Conservation (phyloP, 2,113 vertebrate genomes). For the Polypterus bichir region DNA sequence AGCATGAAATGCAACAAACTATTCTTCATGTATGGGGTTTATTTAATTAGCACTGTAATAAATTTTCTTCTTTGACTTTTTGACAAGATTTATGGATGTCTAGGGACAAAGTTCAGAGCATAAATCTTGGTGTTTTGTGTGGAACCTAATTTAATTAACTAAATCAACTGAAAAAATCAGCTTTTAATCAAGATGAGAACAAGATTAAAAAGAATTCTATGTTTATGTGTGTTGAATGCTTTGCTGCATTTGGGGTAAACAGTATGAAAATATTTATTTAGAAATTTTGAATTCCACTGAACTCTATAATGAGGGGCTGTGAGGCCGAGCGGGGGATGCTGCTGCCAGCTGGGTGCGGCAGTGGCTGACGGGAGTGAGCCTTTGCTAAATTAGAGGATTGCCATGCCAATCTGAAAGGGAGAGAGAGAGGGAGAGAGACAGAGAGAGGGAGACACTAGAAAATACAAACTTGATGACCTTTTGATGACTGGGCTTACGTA, state of each 20-base stretch:
- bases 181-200: too few species aligned
- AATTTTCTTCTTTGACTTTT: too few species aligned
- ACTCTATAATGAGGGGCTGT: constrained; percentile 45
- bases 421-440: background rate
- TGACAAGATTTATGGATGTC: too few species aligned
- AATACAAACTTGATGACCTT: constrained; percentile 1
- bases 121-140: too few species aligned
- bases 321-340: constrained; percentile 29
- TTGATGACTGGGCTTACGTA: background rate
- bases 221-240: constrained; percentile 3
- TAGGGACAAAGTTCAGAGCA: too few species aligned
- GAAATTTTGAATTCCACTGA: constrained; percentile 36
- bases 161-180: too few species aligned
- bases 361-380: constrained; percentile 15
- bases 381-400: constrained; percentile 44
- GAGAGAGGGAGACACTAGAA: constrained; percentile 6
- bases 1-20: too few species aligned
- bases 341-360: constrained; percentile 30
- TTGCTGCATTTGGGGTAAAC: constrained; percentile 19
- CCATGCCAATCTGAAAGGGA: too few species aligned
- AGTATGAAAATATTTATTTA: constrained; percentile 31
- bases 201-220: too few species aligned
- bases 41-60: too few species aligned
- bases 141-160: too few species aligned
- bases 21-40: too few species aligned